Conservation (phyloP, 2,113 vertebrate genomes). For the Oostethus manadensis region DNA sequence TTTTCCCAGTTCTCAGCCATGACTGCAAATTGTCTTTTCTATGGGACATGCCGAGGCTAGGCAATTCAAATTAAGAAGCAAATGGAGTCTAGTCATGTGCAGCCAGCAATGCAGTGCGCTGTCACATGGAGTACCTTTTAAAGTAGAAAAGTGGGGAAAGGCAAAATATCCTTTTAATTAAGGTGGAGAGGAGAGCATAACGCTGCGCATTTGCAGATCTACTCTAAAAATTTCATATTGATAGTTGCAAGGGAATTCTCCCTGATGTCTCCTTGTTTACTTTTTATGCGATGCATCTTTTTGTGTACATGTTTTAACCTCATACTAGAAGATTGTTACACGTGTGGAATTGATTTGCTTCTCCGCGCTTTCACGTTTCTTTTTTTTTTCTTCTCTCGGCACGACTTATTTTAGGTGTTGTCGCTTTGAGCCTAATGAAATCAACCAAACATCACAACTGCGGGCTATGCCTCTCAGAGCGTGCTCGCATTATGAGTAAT, state of each 20-base stretch:
- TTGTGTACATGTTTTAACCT: slow-evolving; percentile 2
- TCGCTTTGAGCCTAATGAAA: slow-evolving; percentile 75
- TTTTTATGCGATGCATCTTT: background rate
- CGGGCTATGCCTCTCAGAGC: slow-evolving; percentile 73
- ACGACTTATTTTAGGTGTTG: slow-evolving; percentile 71
- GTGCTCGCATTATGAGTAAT: slow-evolving; percentile 77
- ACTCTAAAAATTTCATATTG: slow-evolving; percentile 4
- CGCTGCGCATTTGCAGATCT: background rate
- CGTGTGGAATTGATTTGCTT: slow-evolving; percentile 3
- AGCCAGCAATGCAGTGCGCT: slow-evolving; percentile 43
- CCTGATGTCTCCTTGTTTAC: background rate
- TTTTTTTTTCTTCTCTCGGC: slow-evolving; percentile 22
- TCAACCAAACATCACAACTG: slow-evolving; percentile 73
- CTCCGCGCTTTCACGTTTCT: slow-evolving; percentile 10
- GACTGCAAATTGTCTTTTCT: slow-evolving; percentile 21
- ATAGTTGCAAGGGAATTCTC: background rate
- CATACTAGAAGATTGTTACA: background rate
- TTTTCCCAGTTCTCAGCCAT: too few species aligned
- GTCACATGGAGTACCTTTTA: slow-evolving; percentile 39
- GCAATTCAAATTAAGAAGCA: slow-evolving; percentile 53
- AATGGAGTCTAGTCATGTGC: slow-evolving; percentile 57
- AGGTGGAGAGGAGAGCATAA: slow-evolving; percentile 19
- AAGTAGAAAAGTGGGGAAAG: slow-evolving; percentile 14
- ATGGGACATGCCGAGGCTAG: slow-evolving; percentile 35
- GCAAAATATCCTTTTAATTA: slow-evolving; percentile 24